Evolutionary conservation across 2,113 vertebrate genomes (phyloP).

Genomic region (Psilopsiagon aymara): DNA sequence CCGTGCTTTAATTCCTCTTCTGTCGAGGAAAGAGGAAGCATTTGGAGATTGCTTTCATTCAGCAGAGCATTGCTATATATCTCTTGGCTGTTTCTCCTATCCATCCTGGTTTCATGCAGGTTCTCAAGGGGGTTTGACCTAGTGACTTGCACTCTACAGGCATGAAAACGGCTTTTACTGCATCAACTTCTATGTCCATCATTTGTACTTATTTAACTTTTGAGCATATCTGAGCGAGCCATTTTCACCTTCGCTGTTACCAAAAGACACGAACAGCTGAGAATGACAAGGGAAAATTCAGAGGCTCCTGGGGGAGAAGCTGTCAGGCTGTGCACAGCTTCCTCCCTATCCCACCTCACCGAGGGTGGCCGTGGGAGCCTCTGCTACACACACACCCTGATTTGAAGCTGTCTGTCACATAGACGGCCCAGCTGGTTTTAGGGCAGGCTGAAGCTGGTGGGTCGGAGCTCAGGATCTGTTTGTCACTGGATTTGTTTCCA

Average conservation of each 20-base stretch:
- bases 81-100: background rate
- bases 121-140: background rate
- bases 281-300: background rate
- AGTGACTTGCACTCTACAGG: background rate
- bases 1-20: background rate
- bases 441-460: background rate
- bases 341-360: accelerated
- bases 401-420: accelerated
- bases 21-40: accelerated
- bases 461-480: background rate
- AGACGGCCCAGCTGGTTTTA: background rate
- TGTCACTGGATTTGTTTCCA: background rate
- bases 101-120: background rate
- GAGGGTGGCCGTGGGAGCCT: accelerated
- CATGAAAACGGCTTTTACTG: background rate
- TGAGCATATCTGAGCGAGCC: background rate
- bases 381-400: accelerated
- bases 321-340: background rate
- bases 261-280: background rate
- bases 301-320: background rate
- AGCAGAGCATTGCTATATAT: background rate
- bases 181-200: background rate
- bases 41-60: background rate
- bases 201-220: background rate
- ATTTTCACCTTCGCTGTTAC: background rate